These are phyloP conservation scores for Heptranchias perlo DNA, from an alignment of 2,113 vertebrate genomes.

Conservation along the genomic window DNA sequence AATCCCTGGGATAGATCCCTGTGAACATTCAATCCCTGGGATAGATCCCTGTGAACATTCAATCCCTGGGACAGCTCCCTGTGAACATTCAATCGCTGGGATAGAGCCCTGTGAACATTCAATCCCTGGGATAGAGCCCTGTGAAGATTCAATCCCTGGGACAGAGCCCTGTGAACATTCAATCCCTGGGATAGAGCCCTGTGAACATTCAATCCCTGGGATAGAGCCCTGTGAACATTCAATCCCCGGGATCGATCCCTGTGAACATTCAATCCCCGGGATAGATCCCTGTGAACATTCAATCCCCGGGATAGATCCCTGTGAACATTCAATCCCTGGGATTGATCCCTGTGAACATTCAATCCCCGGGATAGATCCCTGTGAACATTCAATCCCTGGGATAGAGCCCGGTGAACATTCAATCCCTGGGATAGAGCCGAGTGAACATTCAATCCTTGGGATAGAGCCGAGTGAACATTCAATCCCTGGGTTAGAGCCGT, in stretches of 20 bases:
- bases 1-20: not conserved
- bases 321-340: not conserved
- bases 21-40: not conserved
- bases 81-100: not conserved
- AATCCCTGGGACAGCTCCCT: not conserved
- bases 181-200: not conserved
- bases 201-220: not conserved
- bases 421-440: not conserved
- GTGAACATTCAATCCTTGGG: not conserved
- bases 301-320: not conserved
- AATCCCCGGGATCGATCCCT: not conserved
- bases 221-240: not conserved
- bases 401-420: not conserved
- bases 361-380: not conserved
- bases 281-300: not conserved
- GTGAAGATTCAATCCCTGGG: too few relatives aligned
- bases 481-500: not conserved
- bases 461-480: not conserved
- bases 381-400: not conserved
- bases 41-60: too few relatives aligned
- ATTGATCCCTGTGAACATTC: not conserved
- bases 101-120: not conserved
- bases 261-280: not conserved
- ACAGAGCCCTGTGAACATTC: not conserved
- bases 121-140: not conserved